Evolutionary conservation across 2,797 vertebrate genomes (phyloP), one percentile per base, ranked within the genome.

Genomic region (Telmatherina bonti): DNA sequence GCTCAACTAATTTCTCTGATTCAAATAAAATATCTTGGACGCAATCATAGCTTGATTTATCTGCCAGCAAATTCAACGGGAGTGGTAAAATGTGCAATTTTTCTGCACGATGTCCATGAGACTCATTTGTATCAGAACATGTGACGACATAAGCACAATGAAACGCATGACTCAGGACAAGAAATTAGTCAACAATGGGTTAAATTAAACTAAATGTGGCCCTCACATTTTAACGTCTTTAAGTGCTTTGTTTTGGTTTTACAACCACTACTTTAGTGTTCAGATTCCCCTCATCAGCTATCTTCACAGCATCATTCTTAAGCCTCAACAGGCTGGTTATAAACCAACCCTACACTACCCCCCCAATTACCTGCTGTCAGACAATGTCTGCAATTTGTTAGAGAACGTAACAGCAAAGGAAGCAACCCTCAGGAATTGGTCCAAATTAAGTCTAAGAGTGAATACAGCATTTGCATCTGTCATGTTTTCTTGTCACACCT

Each of bases 321-420:
- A 59, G 27, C 26, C 61, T 51, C 27, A 52, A 52, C 36, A 54
- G 27, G 0, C 30, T 13, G 31, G 18, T 0, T 24, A 53, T 18
- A 59, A 72, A 65, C 0, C 0, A n/a, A 30, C 12, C 29, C 0
- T 3, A 5, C 4, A 24, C 36, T 0, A 0, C 47, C 15, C 51
- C 18, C 11, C 15, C 22, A 2, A 13, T 15, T 30, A 13, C 59
- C n/a, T 7, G 15, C 30, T 68, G 27, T 1, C 27, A 12, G 24
- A 26, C 38, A 18, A 9, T 43, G 8, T 54, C 18, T 31, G 15
- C 12, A 0, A 22, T 24, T 26, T 30, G n/a, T 30, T 53, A 3
- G 2, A 11, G 47, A 60, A 43, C 20, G 12, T 24, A 29, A 60
- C 61, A 45, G 33, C 55, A 62, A 36, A 62, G 80, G 24, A 73